Percentiles rank a stretch among this genome's conserved stretches.
Evolutionary conservation across 2,113 vertebrate species (phyloP).

Genomic region (Callipepla squamata): DNA sequence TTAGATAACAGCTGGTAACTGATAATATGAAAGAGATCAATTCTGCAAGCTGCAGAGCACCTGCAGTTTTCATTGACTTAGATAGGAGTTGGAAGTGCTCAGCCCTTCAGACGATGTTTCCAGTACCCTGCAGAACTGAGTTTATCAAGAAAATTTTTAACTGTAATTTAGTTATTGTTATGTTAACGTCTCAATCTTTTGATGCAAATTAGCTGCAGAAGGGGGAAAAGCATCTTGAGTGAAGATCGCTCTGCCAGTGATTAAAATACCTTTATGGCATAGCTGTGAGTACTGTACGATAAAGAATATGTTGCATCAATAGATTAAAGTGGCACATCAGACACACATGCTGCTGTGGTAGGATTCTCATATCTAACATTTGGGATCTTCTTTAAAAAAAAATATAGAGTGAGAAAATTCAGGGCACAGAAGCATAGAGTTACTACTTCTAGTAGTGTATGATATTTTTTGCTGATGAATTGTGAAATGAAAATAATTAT

Average conservation of each 20-base stretch:
- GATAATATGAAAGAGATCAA: slow-evolving; percentile 20
- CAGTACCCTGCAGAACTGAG: slow-evolving; percentile 17
- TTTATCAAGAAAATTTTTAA: slow-evolving; percentile 14
- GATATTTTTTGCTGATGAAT: neutral
- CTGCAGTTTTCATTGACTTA: neutral
- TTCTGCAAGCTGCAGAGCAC: slow-evolving; percentile 31
- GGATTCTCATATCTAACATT: neutral
- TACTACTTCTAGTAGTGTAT: neutral
- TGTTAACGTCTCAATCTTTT: slow-evolving; percentile 23
- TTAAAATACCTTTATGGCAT: slow-evolving; percentile 5
- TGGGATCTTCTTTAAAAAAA: neutral
- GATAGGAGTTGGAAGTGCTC: neutral
- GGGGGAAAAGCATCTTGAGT: neutral
- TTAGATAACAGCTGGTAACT: slow-evolving; percentile 38
- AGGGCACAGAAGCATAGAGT: neutral
- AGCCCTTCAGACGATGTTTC: neutral
- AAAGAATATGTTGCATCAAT: neutral
- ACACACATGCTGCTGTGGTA: neutral
- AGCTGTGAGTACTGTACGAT: neutral
- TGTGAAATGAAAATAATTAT: neutral
- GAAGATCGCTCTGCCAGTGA: neutral
- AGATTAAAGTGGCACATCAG: neutral
- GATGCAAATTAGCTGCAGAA: slow-evolving; percentile 12
- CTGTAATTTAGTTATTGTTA: slow-evolving; percentile 42
- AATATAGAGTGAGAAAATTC: neutral